Evolutionary conservation across 2,113 vertebrate species (phyloP).

Genomic region (Isichthys henryi): DNA sequence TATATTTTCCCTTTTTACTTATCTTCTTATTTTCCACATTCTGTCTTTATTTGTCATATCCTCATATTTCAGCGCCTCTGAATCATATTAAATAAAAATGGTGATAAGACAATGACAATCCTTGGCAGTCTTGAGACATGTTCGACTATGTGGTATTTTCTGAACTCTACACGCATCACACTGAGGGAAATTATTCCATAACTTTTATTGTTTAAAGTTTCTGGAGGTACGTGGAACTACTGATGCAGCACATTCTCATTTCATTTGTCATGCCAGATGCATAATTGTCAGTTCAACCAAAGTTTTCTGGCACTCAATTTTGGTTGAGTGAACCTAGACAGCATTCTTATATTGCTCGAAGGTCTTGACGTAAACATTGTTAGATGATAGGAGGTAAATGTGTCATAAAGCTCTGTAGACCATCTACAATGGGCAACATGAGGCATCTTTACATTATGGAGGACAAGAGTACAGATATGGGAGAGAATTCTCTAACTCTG

Average conservation of each 20-base stretch:
- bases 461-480: neutral
- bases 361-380: neutral
- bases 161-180: neutral
- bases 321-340: neutral
- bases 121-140: neutral
- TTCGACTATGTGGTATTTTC: neutral
- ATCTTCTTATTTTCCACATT: neutral
- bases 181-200: neutral
- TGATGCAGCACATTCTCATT: neutral
- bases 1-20: neutral
- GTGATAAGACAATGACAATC: neutral
- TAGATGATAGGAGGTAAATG: neutral
- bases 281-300: neutral
- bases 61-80: conserved; percentile 2
- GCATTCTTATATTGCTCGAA: neutral
- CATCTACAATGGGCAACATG: neutral
- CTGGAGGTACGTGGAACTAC: neutral
- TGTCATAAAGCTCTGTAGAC: neutral
- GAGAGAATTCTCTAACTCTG: neutral
- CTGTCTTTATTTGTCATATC: conserved; percentile 18
- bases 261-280: neutral
- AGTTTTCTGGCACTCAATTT: neutral
- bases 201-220: neutral
- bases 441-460: neutral
- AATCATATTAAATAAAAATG: neutral